Conservation (phyloP, 2,888 invertebrate species). For the Athalia circularis region DNA sequence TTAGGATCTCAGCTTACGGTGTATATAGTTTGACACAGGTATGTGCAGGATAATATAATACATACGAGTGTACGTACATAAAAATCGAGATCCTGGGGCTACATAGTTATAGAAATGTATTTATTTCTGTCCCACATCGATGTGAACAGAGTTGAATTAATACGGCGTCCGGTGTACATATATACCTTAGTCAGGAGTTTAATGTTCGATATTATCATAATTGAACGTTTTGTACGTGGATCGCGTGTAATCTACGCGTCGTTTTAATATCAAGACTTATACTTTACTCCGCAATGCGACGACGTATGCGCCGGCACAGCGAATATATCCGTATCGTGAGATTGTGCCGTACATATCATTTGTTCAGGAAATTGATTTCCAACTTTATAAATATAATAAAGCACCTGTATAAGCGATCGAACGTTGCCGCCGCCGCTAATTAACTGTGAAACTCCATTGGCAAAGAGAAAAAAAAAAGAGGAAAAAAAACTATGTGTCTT, state of each 20-base stretch:
- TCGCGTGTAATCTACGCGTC: conserved; percentile 30
- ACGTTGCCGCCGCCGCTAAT: too few relatives aligned
- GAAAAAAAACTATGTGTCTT: too few relatives aligned
- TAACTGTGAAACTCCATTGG: too few relatives aligned
- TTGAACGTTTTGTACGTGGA: conserved; percentile 37
- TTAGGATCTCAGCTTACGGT: neutral
- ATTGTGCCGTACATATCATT: neutral
- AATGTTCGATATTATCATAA: conserved; percentile 43
- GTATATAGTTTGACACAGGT: too few relatives aligned
- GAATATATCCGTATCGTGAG: neutral
- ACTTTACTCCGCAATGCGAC: conserved; percentile 13
- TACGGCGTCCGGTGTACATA: neutral
- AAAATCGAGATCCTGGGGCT: conserved; percentile 18
- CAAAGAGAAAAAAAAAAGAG: too few relatives aligned
- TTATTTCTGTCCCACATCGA: conserved; percentile 18
- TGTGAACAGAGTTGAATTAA: neutral
- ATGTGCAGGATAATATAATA: neutral
- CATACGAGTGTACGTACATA: neutral
- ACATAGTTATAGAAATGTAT: neutral
- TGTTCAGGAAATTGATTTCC: conserved; percentile 11
- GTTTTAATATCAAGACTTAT: conserved; percentile 4
- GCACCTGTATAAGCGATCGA: too few relatives aligned
- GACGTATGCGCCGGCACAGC: neutral
- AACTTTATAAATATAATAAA: neutral
- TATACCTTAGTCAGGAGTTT: neutral